Conservation (phyloP, 92 coral and sea anemone species). For the Heteractis magnifica region DNA sequence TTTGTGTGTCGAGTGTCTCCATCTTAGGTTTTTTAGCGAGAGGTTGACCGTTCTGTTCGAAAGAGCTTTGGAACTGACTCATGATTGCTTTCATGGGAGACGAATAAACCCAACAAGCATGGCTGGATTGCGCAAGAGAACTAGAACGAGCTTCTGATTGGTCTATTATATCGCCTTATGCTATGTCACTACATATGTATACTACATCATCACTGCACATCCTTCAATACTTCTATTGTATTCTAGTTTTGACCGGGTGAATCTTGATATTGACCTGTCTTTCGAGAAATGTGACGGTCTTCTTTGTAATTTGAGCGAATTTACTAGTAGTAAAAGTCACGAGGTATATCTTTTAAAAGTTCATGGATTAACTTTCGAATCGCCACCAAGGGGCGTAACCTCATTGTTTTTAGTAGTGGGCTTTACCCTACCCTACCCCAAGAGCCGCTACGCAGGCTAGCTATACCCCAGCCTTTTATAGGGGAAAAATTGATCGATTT, state of each 20-base stretch:
- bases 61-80: slow-evolving; percentile 36
- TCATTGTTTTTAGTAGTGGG: too few species aligned
- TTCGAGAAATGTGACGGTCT: too few species aligned
- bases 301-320: too few species aligned
- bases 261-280: too few species aligned
- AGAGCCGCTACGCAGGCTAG: too few species aligned
- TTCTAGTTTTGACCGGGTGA: neutral
- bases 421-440: too few species aligned
- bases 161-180: neutral
- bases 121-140: slow-evolving; percentile 9
- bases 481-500: too few species aligned
- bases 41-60: slow-evolving; percentile 36
- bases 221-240: neutral
- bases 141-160: neutral
- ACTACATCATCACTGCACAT: neutral
- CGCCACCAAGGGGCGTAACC: too few species aligned
- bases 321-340: too few species aligned
- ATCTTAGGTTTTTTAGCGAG: slow-evolving; percentile 59
- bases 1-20: slow-evolving; percentile 75
- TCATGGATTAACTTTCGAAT: too few species aligned
- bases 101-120: neutral
- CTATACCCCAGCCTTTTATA: too few species aligned
- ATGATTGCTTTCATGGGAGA: slow-evolving; percentile 7
- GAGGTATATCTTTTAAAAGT: too few species aligned
- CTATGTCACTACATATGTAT: neutral